Percentiles rank a stretch among this genome's conserved stretches.
Conservation (phyloP, 1,140 invertebrate genomes). For the Orius insidiosus region DNA sequence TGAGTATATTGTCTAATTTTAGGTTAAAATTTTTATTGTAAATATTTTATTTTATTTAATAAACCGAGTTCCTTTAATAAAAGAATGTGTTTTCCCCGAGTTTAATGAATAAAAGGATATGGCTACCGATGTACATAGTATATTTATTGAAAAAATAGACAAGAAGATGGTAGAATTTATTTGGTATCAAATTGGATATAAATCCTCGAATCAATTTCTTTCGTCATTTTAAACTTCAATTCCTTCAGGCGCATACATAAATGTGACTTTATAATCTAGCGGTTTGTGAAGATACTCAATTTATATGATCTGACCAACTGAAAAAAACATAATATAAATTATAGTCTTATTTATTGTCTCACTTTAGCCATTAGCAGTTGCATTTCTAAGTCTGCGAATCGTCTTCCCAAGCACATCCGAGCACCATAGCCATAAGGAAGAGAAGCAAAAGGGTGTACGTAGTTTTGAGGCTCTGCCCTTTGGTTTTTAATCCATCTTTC, state of each 20-base stretch:
- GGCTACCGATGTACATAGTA: no score
- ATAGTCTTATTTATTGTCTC: conserved; percentile 10
- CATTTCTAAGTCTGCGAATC: conserved; percentile 66
- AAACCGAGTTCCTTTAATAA: no score
- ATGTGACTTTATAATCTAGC: conserved; percentile 64
- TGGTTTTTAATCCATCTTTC: conserved; percentile 55
- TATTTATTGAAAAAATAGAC: neutral
- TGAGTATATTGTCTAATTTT: conserved; percentile 1
- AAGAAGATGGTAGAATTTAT: neutral
- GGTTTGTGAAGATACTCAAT: conserved; percentile 60
- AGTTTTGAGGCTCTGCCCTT: neutral
- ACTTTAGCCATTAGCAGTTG: conserved; percentile 53
- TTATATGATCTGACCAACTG: conserved; percentile 54
- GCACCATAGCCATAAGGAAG: conserved; percentile 68
- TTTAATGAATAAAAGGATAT: no score
- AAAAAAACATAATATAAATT: conserved; percentile 24
- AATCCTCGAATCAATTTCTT: neutral
- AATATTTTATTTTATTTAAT: no score
- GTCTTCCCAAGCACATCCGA: conserved; percentile 60
- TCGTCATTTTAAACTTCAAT: conserved; percentile 49
- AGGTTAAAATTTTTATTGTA: neutral
- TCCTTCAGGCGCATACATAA: conserved; percentile 77
- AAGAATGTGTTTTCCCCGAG: neutral
- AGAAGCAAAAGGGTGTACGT: conserved; percentile 42
- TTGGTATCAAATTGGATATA: neutral